A percentile compares a stretch with the other conserved stretches of the same genome.
These are phyloP conservation scores for Bucco capensis DNA, from an alignment of 2,113 vertebrate genomes.

Conservation along the genomic window DNA sequence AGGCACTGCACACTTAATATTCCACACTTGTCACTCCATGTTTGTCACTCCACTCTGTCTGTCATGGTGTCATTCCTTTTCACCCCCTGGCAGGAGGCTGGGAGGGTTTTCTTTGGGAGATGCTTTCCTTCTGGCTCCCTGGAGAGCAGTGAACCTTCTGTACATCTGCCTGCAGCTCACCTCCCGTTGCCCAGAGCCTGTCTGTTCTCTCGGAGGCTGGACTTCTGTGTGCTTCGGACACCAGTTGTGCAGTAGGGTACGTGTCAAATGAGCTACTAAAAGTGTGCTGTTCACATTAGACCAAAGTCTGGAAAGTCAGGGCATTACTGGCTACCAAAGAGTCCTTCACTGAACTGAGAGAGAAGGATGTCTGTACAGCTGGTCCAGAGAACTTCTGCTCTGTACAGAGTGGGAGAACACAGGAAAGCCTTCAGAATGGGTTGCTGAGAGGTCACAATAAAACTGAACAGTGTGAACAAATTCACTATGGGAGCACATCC, in stretches of 20 bases:
- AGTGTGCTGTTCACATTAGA: not conserved
- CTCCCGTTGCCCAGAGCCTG: not conserved
- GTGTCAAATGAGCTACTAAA: not conserved
- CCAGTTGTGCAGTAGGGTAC: not conserved
- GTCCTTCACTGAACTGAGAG: not conserved
- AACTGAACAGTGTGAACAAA: not conserved
- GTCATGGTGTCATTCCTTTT: not conserved
- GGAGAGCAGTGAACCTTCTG: not conserved
- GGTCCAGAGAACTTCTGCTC: not conserved
- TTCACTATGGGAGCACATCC: not conserved
- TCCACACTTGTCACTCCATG: not conserved
- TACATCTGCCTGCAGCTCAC: not conserved
- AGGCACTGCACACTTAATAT: not conserved
- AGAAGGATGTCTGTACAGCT: not conserved
- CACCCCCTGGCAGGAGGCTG: not conserved
- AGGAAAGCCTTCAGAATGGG: not conserved
- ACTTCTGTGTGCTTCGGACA: not conserved
- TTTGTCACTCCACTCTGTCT: not conserved
- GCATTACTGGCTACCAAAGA: not conserved
- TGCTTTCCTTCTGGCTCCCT: not conserved
- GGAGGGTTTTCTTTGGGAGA: not conserved
- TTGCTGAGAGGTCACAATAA: not conserved
- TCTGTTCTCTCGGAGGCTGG: fast-evolving
- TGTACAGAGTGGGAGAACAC: not conserved
- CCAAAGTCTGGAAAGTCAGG: not conserved